A percentile compares a stretch with the other conserved stretches of the same genome.
phyloP scores from a whole-genome alignment of 1,140 invertebrate species.

The Drosophila nasuta region DNA sequence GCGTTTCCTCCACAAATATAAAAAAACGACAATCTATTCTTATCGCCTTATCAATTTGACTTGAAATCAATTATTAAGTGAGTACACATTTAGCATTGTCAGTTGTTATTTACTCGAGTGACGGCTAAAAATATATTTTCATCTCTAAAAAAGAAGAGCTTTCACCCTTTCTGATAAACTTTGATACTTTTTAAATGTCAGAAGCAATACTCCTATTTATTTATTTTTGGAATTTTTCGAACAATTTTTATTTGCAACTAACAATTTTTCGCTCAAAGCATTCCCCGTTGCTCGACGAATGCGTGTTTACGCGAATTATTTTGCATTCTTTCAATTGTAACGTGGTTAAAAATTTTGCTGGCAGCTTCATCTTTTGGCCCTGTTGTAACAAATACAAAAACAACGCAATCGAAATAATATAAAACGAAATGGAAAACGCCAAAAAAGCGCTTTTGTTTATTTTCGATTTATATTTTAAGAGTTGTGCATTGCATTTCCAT shows the following conservation, averaged over 20 bases:
- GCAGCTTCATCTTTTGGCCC: slow-evolving; percentile 27
- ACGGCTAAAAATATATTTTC: too few species aligned
- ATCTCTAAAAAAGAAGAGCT: too few species aligned
- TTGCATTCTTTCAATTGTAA: slow-evolving; percentile 19
- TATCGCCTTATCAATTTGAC: slow-evolving; percentile 1
- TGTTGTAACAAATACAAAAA: slow-evolving; percentile 14
- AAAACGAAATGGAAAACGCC: slow-evolving; percentile 6
- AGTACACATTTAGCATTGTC: not conserved
- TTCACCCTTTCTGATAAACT: too few species aligned
- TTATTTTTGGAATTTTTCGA: slow-evolving; percentile 10
- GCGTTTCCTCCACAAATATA: not conserved
- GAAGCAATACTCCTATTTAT: not conserved
- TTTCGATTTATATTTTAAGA: slow-evolving; percentile 43
- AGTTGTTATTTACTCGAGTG: not conserved
- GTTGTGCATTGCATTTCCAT: slow-evolving; percentile 3
- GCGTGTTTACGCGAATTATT: slow-evolving; percentile 6
- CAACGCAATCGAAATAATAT: slow-evolving; percentile 6
- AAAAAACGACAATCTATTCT: not conserved
- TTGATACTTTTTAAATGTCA: not conserved
- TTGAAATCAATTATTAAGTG: not conserved
- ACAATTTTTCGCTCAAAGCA: slow-evolving; percentile 22
- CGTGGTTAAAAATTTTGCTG: slow-evolving; percentile 19
- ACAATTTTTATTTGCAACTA: slow-evolving; percentile 16
- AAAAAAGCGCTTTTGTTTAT: slow-evolving; percentile 40
- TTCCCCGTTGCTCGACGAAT: not conserved